Evolutionary conservation across 1,140 invertebrate species (phyloP).

Genomic region (Platyscapa corneri): DNA sequence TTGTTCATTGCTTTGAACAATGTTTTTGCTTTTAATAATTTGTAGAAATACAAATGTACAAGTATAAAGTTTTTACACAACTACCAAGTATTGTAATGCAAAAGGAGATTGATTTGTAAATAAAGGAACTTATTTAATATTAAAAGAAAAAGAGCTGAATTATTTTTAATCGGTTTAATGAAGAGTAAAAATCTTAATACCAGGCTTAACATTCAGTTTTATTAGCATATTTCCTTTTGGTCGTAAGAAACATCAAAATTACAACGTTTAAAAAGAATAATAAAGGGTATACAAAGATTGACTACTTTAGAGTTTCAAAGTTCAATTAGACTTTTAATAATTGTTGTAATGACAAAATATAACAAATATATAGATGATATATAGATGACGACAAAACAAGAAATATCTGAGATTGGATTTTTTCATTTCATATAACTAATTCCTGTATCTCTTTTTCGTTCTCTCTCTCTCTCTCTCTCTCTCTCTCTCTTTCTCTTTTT

Average conservation of each 20-base stretch:
- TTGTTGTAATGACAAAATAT: slow-evolving; percentile 14
- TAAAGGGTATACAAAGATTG: slow-evolving; percentile 1
- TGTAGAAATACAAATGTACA: slow-evolving; percentile 57
- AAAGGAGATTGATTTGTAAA: slow-evolving; percentile 66
- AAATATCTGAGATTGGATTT: slow-evolving; percentile 19
- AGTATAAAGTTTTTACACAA: slow-evolving; percentile 56
- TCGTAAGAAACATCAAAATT: slow-evolving; percentile 14
- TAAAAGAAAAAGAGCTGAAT: slow-evolving; percentile 49
- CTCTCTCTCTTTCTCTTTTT: not conserved
- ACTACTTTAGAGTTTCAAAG: slow-evolving; percentile 2
- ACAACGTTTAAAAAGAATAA: slow-evolving; percentile 1
- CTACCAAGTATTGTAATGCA: slow-evolving; percentile 57
- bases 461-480: not conserved
- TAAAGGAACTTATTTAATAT: slow-evolving; percentile 69
- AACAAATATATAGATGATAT: slow-evolving; percentile 30
- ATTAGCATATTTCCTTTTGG: slow-evolving; percentile 25
- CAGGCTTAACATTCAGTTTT: slow-evolving; percentile 38
- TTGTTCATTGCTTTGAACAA: slow-evolving; percentile 19
- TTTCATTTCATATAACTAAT: slow-evolving; percentile 4
- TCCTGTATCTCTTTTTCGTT: not conserved
- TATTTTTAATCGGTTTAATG: slow-evolving; percentile 26
- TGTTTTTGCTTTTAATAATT: slow-evolving; percentile 48
- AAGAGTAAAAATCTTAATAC: slow-evolving; percentile 41
- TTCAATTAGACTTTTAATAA: not conserved
- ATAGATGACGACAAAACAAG: slow-evolving; percentile 29